Evolutionary conservation across 2,888 invertebrate genomes (phyloP), one percentile per base, ranked within the genome.

Genomic region (Anticlea derivata): DNA sequence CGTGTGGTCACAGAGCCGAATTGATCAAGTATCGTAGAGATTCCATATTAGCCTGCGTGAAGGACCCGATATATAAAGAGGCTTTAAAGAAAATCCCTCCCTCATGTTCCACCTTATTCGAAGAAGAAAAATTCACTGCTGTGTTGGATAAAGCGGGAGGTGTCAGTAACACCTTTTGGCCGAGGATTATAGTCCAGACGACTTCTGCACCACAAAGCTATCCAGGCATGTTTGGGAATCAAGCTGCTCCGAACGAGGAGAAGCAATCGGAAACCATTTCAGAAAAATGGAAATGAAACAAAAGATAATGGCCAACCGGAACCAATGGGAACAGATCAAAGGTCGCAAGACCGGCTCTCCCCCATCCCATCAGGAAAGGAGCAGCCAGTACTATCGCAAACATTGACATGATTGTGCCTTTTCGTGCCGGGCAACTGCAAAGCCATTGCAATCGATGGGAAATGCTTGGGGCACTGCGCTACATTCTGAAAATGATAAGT

Each of bases 351-450:
- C 35, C 23, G 10, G 23, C 23, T 35, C 35, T 23, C 35, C 35
- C 22, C 10, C 35, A 35, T 35, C 23, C 23, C 35, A 35, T 5
- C 20, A 23, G 20, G 35, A 35, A 23, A 35, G 35, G 35, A 23
- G 11, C 2, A 35, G 23, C 35, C 23, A 23, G 8, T 1, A 34
- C n/a, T 20, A 6, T 2, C 10, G 23, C 1, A 35, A 23, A 22
- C 23, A 23, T 35, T 35, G 35, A 35, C 35, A 1, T 1, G 10
- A 10, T 10, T 6, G 10, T 1, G 10, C 30, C 17, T 20, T 52
- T 48, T 17, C 38, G 23, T 29, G 55, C 55, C 10, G 55, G 55
- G 1, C 54, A 37, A 8, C 20, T 54, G 22, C 12, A 17, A 27
- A 35, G 22, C 1, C 45, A 37, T 17, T n/a, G 11, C 24, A 27